These are phyloP conservation scores for Gonatopus flavifemur DNA, from an alignment of 1,140 invertebrate species.

Conservation along the genomic window DNA sequence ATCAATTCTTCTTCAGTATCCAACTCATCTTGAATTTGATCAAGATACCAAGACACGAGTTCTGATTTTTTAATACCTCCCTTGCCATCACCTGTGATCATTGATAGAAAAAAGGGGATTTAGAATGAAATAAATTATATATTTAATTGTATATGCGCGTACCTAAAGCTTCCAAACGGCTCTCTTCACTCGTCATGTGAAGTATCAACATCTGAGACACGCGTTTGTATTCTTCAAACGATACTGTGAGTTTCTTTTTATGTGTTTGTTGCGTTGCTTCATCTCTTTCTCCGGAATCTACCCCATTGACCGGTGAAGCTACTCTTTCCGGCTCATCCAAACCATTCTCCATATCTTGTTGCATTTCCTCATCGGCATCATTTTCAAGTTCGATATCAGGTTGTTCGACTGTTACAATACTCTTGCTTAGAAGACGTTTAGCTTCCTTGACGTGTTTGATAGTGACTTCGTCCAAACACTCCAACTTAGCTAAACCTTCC, in stretches of 20 bases:
- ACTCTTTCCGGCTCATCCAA: constrained; percentile 62
- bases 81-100: constrained; percentile 41
- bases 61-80: constrained; percentile 78
- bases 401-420: constrained; percentile 96
- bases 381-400: constrained; percentile 94
- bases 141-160: constrained; percentile 5
- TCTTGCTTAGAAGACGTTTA: constrained; percentile 90
- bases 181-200: constrained; percentile 85
- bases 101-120: constrained; percentile 6
- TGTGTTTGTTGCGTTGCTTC: constrained; percentile 20
- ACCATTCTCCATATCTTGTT: constrained; percentile 58
- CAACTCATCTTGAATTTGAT: constrained; percentile 84
- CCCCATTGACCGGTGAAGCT: constrained; percentile 40
- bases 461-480: constrained; percentile 88
- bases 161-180: constrained; percentile 66
- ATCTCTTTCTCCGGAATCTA: constrained; percentile 16
- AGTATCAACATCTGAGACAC: constrained; percentile 90
- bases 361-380: constrained; percentile 61
- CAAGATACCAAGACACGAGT: constrained; percentile 93
- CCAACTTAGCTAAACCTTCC: constrained; percentile 94
- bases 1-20: constrained; percentile 90
- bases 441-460: constrained; percentile 93
- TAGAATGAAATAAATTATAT: constrained; percentile 9
- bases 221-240: constrained; percentile 93
- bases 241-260: constrained; percentile 87